Percentiles rank a stretch among this genome's conserved stretches.
Conservation (phyloP, 1,140 invertebrate species). For the Globodera rostochiensis region DNA sequence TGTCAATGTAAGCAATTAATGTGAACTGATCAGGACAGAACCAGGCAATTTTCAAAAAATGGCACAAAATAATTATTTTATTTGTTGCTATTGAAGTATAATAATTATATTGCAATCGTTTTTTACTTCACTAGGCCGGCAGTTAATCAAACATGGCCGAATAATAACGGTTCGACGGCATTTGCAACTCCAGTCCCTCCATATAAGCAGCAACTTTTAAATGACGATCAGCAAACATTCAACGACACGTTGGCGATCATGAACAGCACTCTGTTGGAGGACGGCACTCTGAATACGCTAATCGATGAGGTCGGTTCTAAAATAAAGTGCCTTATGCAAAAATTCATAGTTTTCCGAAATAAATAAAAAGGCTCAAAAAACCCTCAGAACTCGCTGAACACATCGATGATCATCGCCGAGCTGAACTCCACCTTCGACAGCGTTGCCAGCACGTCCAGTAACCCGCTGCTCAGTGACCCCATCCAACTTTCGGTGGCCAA, state of each 20-base stretch:
- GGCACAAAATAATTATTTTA: neutral
- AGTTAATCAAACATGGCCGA: neutral
- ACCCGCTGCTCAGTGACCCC: slow-evolving; percentile 27
- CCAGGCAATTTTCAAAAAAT: neutral
- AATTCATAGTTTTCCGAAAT: no score
- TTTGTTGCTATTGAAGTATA: neutral
- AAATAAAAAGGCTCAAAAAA: neutral
- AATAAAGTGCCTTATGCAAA: neutral
- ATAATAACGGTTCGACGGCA: neutral
- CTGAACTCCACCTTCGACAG: slow-evolving; percentile 9
- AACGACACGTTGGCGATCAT: slow-evolving; percentile 27
- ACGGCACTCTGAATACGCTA: slow-evolving; percentile 2
- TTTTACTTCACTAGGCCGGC: neutral
- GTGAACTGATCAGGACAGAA: neutral
- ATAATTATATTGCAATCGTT: neutral
- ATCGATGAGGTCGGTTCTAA: slow-evolving; percentile 22
- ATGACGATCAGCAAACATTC: neutral
- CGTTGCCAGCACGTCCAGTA: neutral
- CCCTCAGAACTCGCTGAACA: slow-evolving; percentile 19
- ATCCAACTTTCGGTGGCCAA: slow-evolving; percentile 25
- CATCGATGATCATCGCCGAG: slow-evolving; percentile 35
- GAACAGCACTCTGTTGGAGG: slow-evolving; percentile 16
- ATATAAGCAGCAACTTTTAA: neutral
- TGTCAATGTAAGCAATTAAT: neutral
- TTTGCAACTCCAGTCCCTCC: slow-evolving; percentile 7